Percentiles rank a stretch among this genome's conserved stretches.
Evolutionary conservation across 53 echinoderm and acorn worm genomes (phyloP).

Genomic region (Pentamera pediparva): DNA sequence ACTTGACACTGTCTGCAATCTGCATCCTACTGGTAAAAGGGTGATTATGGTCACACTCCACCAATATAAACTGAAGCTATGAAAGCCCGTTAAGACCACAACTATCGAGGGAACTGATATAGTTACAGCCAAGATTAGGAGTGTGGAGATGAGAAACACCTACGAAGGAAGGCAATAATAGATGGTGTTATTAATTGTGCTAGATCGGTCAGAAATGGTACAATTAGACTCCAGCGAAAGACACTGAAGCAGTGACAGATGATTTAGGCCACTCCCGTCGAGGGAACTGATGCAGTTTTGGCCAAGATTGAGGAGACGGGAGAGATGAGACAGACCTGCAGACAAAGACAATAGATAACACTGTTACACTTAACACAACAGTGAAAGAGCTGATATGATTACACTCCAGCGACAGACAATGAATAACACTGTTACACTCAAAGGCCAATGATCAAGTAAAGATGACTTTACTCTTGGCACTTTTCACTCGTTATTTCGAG

Average conservation of each 20-base stretch:
- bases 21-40: no score
- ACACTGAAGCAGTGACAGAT: conserved; percentile 72
- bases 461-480: no score
- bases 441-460: no score
- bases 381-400: no score
- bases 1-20: no score
- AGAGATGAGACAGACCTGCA: conserved; percentile 76
- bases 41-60: no score
- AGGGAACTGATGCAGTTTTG: conserved; percentile 72
- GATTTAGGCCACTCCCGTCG: conserved; percentile 74
- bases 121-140: conserved; percentile 73
- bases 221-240: conserved; percentile 80
- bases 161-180: conserved; percentile 8
- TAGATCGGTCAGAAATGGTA: conserved; percentile 70
- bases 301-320: conserved; percentile 70
- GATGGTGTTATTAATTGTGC: conserved; percentile 56
- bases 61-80: no score
- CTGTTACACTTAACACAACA: no score
- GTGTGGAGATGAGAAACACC: conserved; percentile 85
- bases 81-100: conserved; percentile 72
- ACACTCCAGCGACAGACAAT: no score
- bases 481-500: no score
- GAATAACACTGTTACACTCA: no score
- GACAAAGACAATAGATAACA: not conserved
- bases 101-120: conserved; percentile 71